A percentile compares a stretch with the other conserved stretches of the same genome.
phyloP scores from a whole-genome alignment of 2,797 vertebrate genomes.

The Echiichthys vipera region DNA sequence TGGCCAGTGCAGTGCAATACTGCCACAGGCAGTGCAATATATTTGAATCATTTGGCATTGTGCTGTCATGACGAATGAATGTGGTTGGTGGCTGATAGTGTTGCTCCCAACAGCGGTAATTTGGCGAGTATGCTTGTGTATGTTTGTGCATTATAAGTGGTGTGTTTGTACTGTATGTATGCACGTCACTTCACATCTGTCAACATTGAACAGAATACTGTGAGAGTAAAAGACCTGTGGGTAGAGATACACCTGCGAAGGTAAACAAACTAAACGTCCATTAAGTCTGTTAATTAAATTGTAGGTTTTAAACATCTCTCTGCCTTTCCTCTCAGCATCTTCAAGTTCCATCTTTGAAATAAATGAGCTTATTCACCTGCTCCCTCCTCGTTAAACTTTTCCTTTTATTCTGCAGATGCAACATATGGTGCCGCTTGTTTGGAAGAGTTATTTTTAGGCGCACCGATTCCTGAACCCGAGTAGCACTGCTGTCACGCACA shows the following conservation, averaged over 20 bases:
- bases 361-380: slow-evolving; percentile 40
- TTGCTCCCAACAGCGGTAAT: slow-evolving; percentile 40
- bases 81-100: slow-evolving; percentile 58
- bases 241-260: slow-evolving; percentile 45
- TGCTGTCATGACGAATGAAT: slow-evolving; percentile 69
- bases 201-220: slow-evolving; percentile 23
- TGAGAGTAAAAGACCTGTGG: slow-evolving; percentile 19
- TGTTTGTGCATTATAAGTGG: slow-evolving; percentile 14
- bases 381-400: slow-evolving; percentile 37
- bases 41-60: slow-evolving; percentile 76
- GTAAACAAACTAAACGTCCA: slow-evolving; percentile 56
- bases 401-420: slow-evolving; percentile 62
- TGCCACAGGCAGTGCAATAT: slow-evolving; percentile 66
- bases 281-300: slow-evolving; percentile 72
- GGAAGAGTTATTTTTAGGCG: slow-evolving; percentile 74
- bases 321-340: slow-evolving; percentile 22
- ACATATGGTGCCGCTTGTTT: slow-evolving; percentile 66
- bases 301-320: slow-evolving; percentile 65
- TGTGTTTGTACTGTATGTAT: slow-evolving; percentile 15
- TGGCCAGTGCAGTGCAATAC: slow-evolving; percentile 50
- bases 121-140: slow-evolving; percentile 35
- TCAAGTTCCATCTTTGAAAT: slow-evolving; percentile 40
- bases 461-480: slow-evolving; percentile 54
- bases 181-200: not conserved
- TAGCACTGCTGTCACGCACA: slow-evolving; percentile 64